These are phyloP conservation scores for Acrobasis consociella DNA, from an alignment of 2,888 invertebrate genomes.

Conservation along the genomic window DNA sequence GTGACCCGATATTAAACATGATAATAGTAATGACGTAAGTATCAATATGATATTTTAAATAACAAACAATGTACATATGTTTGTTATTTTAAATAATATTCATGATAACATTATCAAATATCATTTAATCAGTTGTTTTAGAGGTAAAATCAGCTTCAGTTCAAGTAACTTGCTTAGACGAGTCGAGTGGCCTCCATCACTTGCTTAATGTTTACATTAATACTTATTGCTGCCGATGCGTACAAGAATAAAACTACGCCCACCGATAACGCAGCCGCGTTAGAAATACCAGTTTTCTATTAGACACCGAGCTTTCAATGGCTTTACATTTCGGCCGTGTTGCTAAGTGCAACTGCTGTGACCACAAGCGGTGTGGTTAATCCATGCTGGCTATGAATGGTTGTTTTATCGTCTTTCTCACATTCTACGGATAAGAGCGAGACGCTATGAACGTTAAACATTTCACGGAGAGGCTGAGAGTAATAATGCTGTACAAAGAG, in stretches of 20 bases:
- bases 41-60: no score
- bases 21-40: no score
- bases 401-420: constrained; percentile 39
- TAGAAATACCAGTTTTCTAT: constrained; percentile 46
- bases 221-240: constrained; percentile 70
- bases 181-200: constrained; percentile 57
- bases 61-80: neutral
- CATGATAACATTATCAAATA: neutral
- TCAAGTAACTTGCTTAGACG: constrained; percentile 46
- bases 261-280: constrained; percentile 50
- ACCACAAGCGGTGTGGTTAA: constrained; percentile 50
- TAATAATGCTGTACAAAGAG: constrained; percentile 13
- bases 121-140: neutral
- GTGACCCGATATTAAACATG: no score
- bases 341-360: constrained; percentile 48
- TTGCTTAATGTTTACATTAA: constrained; percentile 75
- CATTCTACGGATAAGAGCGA: constrained; percentile 28
- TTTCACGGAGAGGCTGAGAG: constrained; percentile 7
- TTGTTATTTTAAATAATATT: no score
- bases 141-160: constrained; percentile 30
- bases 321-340: constrained; percentile 52
- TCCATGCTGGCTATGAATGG: constrained; percentile 53
- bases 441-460: constrained; percentile 22
- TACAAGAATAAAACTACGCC: constrained; percentile 69
- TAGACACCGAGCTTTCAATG: constrained; percentile 36